A percentile compares a stretch with the other conserved stretches of the same genome.
Evolutionary conservation across 1,140 invertebrate species (phyloP).

Genomic region (Macrobrachium rosenbergii): DNA sequence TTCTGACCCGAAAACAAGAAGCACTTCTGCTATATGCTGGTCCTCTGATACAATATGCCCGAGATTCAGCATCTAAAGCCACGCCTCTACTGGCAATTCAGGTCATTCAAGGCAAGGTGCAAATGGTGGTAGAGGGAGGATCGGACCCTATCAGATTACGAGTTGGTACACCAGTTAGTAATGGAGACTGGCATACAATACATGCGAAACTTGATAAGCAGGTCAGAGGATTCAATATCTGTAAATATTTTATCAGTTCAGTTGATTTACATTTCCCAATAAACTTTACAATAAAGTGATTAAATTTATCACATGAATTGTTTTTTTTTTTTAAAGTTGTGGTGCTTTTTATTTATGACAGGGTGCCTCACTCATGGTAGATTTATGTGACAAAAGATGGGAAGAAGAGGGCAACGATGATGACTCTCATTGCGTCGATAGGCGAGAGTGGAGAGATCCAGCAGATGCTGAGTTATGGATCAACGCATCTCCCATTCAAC

Average conservation of each 20-base stretch:
- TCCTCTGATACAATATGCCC: slow-evolving; percentile 14
- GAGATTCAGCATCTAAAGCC: not conserved
- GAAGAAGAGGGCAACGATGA: not conserved
- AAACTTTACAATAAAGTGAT: too few species aligned
- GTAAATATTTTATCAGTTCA: too few species aligned
- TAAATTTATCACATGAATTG: too few species aligned
- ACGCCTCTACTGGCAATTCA: slow-evolving; percentile 43
- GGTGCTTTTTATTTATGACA: not conserved
- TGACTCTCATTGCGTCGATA: slow-evolving; percentile 11
- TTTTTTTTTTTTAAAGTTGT: not conserved
- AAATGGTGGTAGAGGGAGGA: slow-evolving; percentile 39
- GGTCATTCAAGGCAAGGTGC: slow-evolving; percentile 17
- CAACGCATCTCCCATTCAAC: slow-evolving; percentile 21
- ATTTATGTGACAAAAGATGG: slow-evolving; percentile 19
- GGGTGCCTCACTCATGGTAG: slow-evolving; percentile 32
- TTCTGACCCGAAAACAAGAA: slow-evolving; percentile 15
- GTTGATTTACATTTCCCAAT: too few species aligned
- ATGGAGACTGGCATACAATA: slow-evolving; percentile 35
- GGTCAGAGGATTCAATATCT: not conserved
- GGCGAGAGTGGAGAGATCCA: slow-evolving; percentile 8
- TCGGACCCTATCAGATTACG: slow-evolving; percentile 3
- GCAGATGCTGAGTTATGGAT: not conserved
- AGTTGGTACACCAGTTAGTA: slow-evolving; percentile 16
- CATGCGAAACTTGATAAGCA: slow-evolving; percentile 14
- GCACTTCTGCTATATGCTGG: slow-evolving; percentile 42